phyloP scores from a whole-genome alignment of 2,888 invertebrate genomes.

The Coecobrya sp. region DNA sequence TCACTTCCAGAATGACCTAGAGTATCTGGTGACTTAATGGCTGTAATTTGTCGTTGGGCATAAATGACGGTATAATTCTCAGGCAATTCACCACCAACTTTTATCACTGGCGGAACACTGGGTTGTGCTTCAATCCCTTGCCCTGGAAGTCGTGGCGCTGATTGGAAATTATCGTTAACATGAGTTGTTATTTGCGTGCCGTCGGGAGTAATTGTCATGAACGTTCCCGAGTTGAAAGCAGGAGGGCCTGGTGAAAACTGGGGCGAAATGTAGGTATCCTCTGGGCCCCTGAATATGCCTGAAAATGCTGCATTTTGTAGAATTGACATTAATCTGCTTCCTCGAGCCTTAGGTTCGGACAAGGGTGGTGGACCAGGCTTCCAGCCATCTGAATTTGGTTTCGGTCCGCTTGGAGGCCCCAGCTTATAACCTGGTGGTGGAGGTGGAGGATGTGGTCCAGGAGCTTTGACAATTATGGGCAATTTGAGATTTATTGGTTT shows the following conservation, averaged over 20 bases:
- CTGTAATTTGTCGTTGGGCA: constrained; percentile 75
- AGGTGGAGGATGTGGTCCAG: constrained; percentile 76
- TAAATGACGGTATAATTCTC: constrained; percentile 68
- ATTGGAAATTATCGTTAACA: constrained; percentile 39
- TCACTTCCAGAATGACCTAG: constrained; percentile 63
- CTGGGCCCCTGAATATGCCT: constrained; percentile 49
- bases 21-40: constrained; percentile 76
- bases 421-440: constrained; percentile 74
- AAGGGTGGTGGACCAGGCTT: neutral
- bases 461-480: constrained; percentile 75
- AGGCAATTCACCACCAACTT: constrained; percentile 68
- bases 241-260: constrained; percentile 40
- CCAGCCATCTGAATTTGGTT: constrained; percentile 6
- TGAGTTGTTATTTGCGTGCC: constrained; percentile 64
- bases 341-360: neutral
- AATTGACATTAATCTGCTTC: constrained; percentile 51
- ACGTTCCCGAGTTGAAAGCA: constrained; percentile 19
- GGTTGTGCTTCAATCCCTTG: constrained; percentile 56
- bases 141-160: neutral
- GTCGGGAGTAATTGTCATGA: constrained; percentile 36
- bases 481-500: constrained; percentile 53
- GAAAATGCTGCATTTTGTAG: constrained; percentile 65
- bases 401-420: constrained; percentile 15
- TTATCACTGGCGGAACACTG: constrained; percentile 70
- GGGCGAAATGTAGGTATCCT: constrained; percentile 43